A percentile compares a stretch with the other conserved stretches of the same genome.
Conservation (phyloP, 2,113 vertebrate species). For the Mesitornis unicolor region DNA sequence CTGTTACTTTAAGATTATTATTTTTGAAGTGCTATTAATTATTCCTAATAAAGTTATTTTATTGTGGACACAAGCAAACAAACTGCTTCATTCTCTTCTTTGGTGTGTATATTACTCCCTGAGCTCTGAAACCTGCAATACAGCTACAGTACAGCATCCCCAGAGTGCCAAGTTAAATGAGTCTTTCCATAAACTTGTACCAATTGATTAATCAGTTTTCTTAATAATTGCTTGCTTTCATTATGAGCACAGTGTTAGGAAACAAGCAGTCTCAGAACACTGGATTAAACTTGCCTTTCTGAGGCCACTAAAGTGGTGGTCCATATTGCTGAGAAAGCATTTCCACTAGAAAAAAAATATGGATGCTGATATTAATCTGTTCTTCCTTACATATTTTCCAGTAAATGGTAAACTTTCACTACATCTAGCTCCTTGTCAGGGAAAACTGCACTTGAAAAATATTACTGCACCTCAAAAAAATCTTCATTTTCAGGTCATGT, state of each 20-base stretch:
- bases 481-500: background rate
- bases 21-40: constrained; percentile 13
- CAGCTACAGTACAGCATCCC: background rate
- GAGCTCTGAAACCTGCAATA: background rate
- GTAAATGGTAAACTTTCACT: background rate
- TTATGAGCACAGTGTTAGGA: background rate
- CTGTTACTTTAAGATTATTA: background rate
- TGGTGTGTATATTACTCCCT: background rate
- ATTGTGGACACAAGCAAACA: background rate
- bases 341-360: rapidly evolving
- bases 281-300: background rate
- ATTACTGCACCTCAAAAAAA: background rate
- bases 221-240: background rate
- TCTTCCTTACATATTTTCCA: background rate
- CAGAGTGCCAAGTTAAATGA: background rate
- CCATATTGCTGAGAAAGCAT: background rate
- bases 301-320: background rate
- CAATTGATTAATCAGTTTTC: background rate
- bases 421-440: background rate
- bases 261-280: background rate
- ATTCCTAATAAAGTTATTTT: background rate
- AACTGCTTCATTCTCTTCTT: background rate
- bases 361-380: background rate
- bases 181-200: background rate
- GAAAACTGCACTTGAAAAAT: background rate